Evolutionary conservation across 2,888 invertebrate species (phyloP).

Genomic region (Cataglyphis rosenhaueri): DNA sequence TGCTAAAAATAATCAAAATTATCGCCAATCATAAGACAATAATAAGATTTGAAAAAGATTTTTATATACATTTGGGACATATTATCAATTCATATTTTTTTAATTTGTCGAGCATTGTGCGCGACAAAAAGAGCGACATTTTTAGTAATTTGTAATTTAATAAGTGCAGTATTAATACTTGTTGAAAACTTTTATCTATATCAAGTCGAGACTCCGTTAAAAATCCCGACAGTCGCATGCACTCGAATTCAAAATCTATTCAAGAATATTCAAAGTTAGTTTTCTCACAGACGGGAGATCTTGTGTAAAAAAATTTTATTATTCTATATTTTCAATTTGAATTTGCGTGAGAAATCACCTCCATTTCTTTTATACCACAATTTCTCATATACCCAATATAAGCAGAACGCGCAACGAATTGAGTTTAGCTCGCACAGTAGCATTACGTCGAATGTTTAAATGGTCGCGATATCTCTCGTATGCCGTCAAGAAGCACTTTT

Average conservation of each 20-base stretch:
- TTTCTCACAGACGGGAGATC: background rate
- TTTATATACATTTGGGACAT: background rate
- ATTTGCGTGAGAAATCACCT: background rate
- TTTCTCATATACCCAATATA: background rate
- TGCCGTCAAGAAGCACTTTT: constrained; percentile 42
- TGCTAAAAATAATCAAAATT: background rate
- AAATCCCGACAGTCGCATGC: background rate
- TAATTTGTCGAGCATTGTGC: background rate
- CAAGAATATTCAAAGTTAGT: background rate
- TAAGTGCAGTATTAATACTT: background rate
- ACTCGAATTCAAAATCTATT: background rate
- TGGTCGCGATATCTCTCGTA: constrained; percentile 47
- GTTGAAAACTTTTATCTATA: background rate
- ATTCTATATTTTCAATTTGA: background rate
- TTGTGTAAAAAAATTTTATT: background rate
- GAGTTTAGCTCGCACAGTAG: constrained; percentile 41
- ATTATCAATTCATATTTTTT: background rate
- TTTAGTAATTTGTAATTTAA: background rate
- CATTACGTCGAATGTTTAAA: constrained; percentile 66
- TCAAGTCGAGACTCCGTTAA: background rate
- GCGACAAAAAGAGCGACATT: background rate
- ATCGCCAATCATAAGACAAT: background rate
- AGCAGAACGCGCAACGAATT: background rate
- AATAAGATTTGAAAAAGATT: background rate
- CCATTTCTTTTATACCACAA: background rate